These are phyloP conservation scores for Drosophila santomea DNA, from an alignment of 1,140 invertebrate genomes.

Conservation along the genomic window DNA sequence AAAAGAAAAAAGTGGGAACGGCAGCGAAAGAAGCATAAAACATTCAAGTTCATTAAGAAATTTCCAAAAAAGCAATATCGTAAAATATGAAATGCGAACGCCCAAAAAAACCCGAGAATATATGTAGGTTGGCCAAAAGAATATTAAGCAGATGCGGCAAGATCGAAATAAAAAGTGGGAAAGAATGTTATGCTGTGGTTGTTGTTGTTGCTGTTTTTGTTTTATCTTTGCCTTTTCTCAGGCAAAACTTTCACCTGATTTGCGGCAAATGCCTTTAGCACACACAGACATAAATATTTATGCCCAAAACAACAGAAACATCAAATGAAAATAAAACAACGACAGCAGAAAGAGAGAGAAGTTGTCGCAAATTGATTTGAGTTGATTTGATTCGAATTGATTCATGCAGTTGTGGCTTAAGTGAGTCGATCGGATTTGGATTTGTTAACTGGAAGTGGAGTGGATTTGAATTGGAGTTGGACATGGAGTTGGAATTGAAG, in stretches of 20 bases:
- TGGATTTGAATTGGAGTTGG: slow-evolving; percentile 6
- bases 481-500: slow-evolving; percentile 5
- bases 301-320: slow-evolving; percentile 49
- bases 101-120: not conserved
- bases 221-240: slow-evolving; percentile 48
- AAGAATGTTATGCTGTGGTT: slow-evolving; percentile 10
- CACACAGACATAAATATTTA: slow-evolving; percentile 56
- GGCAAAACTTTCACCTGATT: slow-evolving; percentile 56
- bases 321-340: slow-evolving; percentile 21
- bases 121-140: slow-evolving; percentile 40
- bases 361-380: slow-evolving; percentile 33
- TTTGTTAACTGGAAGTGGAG: slow-evolving; percentile 6
- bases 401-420: slow-evolving; percentile 47
- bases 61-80: slow-evolving; percentile 33
- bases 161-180: not conserved
- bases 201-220: slow-evolving; percentile 8
- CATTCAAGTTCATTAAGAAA: slow-evolving; percentile 50
- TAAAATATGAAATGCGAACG: slow-evolving; percentile 26
- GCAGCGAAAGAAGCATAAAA: not conserved
- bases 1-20: not conserved
- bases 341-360: slow-evolving; percentile 10
- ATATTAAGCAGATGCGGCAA: slow-evolving; percentile 46
- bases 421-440: slow-evolving; percentile 41
- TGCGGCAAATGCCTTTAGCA: slow-evolving; percentile 36
- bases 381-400: slow-evolving; percentile 34